phyloP scores from a whole-genome alignment of 2,797 vertebrate species.

The Ptychadena robeensis region DNA sequence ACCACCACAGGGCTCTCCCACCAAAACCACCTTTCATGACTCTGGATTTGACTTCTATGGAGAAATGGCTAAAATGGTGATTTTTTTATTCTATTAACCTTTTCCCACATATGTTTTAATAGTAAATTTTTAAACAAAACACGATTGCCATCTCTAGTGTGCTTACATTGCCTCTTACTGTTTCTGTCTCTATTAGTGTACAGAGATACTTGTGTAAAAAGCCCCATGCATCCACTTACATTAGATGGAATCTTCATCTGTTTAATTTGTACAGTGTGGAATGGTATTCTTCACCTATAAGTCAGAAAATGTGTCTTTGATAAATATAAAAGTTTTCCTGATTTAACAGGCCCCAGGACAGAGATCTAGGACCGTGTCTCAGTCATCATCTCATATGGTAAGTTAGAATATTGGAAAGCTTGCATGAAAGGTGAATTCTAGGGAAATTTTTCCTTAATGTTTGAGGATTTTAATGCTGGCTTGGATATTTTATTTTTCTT shows the following conservation, averaged over 20 bases:
- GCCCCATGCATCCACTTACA: no score
- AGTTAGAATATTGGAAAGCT: background rate
- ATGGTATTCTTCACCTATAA: no score
- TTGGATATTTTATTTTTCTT: background rate
- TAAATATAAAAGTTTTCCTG: background rate
- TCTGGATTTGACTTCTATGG: slow-evolving; percentile 83
- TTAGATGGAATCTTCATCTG: no score
- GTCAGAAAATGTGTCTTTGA: background rate
- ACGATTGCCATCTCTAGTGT: no score
- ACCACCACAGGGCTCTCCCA: slow-evolving; percentile 64
- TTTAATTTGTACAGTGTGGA: background rate
- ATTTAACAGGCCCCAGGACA: slow-evolving; percentile 73
- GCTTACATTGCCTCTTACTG: no score
- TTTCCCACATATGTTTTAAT: no score
- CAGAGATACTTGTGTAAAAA: no score
- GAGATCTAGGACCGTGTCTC: slow-evolving; percentile 83
- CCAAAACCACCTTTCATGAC: slow-evolving; percentile 71
- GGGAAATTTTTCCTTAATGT: no score
- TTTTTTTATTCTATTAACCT: slow-evolving; percentile 33
- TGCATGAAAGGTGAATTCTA: no score
- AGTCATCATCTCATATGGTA: slow-evolving; percentile 83
- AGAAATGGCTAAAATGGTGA: slow-evolving; percentile 81
- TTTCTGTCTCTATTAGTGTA: no score
- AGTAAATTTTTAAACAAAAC: no score
- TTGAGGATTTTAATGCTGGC: no score